Base-by-base conservation (phyloP, 2,888 invertebrate genomes). In the Drosophila setosimentum region DNA sequence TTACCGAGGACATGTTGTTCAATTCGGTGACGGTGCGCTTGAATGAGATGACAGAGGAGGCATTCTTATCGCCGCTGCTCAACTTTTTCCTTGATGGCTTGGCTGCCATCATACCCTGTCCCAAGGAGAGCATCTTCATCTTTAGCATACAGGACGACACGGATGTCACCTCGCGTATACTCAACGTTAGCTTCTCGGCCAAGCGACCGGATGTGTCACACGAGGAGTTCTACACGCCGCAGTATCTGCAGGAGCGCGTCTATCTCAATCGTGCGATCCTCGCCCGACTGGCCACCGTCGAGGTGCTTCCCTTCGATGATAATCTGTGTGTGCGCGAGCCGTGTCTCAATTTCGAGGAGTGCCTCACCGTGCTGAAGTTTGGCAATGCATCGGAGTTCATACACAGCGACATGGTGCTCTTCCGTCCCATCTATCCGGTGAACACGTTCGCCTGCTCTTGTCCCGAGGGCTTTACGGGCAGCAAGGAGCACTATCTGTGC, bases 281-380 rank as follows among this genome's bases (percentile, higher is more conserved):
- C 29, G 97, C 98, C 0, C 94, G 97, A 69, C 93, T 99, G 5
- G 97, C 98, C 5, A 98, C 98, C 1, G 96, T 98, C 6, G 97
- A 97, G 95, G 97, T 99, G 0, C 93, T 99, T 11, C 98, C 99
- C 0, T 99, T 99, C 92, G 98, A 98, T 91, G 99, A 99, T 92
- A 98, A 99, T 93, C 94, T 99, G 0, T 99, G 99, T 93, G 97
- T 99, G 0, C 95, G 97, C 61, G 99, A 99, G 91, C 99, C 99
- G 0, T 99, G 99, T 89, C 94, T 98, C 2, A 98, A 99, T 93
- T 99, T 96, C 91, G 98, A 99, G 91, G 96, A 97, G 90, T 99
- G 99, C 83, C 94, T 97, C 27, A 98, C 98, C 0, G 97, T 98
- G 3, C 94, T 99, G 30, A 97, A 97, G 92, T 99, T 99, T 88